Conservation (phyloP, 1,140 invertebrate species). For the Tachypleus tridentatus region DNA sequence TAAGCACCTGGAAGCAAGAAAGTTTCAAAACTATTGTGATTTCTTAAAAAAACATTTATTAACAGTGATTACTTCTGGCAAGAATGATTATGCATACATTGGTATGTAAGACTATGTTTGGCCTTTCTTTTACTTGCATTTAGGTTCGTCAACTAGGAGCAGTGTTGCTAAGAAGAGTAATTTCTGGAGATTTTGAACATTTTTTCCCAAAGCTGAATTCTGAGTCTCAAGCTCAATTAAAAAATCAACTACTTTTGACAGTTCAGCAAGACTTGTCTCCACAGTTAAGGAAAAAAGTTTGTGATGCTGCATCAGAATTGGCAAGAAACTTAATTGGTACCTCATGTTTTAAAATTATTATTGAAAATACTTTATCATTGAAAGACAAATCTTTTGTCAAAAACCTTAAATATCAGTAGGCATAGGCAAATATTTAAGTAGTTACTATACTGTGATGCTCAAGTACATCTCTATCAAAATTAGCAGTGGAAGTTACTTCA, state of each 20-base stretch:
- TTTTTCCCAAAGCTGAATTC: slow-evolving; percentile 68
- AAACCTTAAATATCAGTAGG: not conserved
- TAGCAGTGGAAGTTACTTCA: too few species aligned
- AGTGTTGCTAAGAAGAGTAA: slow-evolving; percentile 71
- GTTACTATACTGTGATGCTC: too few species aligned
- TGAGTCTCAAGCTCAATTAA: slow-evolving; percentile 68
- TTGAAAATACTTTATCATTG: not conserved
- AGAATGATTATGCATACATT: not conserved
- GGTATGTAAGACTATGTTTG: not conserved
- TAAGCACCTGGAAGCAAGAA: too few species aligned
- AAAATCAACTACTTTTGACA: slow-evolving; percentile 68
- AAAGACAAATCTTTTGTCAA: too few species aligned
- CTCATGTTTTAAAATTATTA: slow-evolving; percentile 1
- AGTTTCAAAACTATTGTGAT: too few species aligned
- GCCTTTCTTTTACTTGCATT: not conserved
- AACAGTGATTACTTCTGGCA: not conserved
- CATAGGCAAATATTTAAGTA: too few species aligned
- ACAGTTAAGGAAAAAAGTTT: slow-evolving; percentile 73
- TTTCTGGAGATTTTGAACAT: slow-evolving; percentile 78
- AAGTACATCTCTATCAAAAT: too few species aligned
- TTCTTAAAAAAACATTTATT: not conserved
- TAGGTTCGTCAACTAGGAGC: slow-evolving; percentile 19
- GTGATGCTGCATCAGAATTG: slow-evolving; percentile 87
- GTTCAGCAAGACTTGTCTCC: slow-evolving; percentile 64
- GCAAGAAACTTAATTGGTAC: slow-evolving; percentile 75